Evolutionary conservation across 1,140 invertebrate species (phyloP).

Genomic region (Eubasilissa regina): DNA sequence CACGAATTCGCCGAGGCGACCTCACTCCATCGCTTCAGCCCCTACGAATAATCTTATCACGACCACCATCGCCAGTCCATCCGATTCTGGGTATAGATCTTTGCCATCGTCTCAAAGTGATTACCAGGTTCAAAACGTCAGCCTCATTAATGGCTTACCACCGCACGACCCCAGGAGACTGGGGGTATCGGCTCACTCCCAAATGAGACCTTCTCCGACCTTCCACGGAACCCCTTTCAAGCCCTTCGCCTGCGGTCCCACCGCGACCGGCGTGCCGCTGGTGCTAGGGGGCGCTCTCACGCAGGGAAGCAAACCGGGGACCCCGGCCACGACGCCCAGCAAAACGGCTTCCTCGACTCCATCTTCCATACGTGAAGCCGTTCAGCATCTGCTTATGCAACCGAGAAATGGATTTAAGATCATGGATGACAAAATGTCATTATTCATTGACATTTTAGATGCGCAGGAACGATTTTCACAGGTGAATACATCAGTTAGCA

Average conservation of each 20-base stretch:
- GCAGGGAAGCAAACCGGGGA: constrained; percentile 60
- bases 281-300: constrained; percentile 72
- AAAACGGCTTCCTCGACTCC: constrained; percentile 69
- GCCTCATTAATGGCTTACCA: constrained; percentile 49
- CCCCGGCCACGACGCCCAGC: constrained; percentile 68
- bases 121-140: constrained; percentile 73
- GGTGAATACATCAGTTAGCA: constrained; percentile 69
- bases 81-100: constrained; percentile 73
- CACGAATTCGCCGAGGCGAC: constrained; percentile 69
- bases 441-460: constrained; percentile 86
- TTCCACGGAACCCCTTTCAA: constrained; percentile 76
- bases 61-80: constrained; percentile 64
- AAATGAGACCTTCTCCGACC: constrained; percentile 74
- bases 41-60: constrained; percentile 29
- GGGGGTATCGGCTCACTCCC: constrained; percentile 55
- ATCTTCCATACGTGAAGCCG: constrained; percentile 75
- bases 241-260: constrained; percentile 69
- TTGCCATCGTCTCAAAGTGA: constrained; percentile 75
- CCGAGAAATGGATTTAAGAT: constrained; percentile 82
- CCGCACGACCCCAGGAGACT: constrained; percentile 53
- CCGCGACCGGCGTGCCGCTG: constrained; percentile 69
- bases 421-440: constrained; percentile 82
- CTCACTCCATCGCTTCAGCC: constrained; percentile 66
- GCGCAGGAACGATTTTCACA: constrained; percentile 85
- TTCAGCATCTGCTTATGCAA: constrained; percentile 78